These are phyloP conservation scores for Trialeurodes vaporariorum DNA, from an alignment of 1,140 invertebrate genomes.

Conservation along the genomic window DNA sequence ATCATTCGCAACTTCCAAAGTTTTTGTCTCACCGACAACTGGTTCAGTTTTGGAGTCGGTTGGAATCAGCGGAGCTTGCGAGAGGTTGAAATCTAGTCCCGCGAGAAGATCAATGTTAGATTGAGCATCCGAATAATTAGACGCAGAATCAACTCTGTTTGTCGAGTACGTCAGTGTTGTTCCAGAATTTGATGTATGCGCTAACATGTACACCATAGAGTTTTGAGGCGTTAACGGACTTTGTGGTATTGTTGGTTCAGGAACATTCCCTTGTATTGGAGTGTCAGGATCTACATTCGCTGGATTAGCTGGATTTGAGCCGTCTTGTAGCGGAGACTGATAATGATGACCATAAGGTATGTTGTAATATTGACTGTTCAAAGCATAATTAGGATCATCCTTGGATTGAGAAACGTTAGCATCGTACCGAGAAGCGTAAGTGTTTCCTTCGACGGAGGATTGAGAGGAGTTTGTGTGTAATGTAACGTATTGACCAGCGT, in stretches of 20 bases:
- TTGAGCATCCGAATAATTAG: slow-evolving; percentile 20
- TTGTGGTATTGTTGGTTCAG: slow-evolving; percentile 7
- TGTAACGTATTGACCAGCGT: slow-evolving; percentile 7
- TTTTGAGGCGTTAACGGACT: slow-evolving; percentile 16
- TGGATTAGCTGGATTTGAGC: not conserved
- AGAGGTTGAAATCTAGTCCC: slow-evolving; percentile 60
- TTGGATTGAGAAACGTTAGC: not conserved
- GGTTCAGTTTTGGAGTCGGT: slow-evolving; percentile 18
- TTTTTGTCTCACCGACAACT: not conserved
- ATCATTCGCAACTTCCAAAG: not conserved
- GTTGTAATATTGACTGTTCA: slow-evolving; percentile 21
- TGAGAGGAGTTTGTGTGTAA: slow-evolving; percentile 22
- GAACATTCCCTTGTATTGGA: no score
- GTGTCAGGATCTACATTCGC: not conserved
- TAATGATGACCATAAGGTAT: slow-evolving; percentile 20
- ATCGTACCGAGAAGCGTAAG: not conserved
- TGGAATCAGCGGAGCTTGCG: slow-evolving; percentile 52
- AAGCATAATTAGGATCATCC: slow-evolving; percentile 11
- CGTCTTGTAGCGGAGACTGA: not conserved
- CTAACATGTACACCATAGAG: slow-evolving; percentile 25
- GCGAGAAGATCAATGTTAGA: slow-evolving; percentile 62
- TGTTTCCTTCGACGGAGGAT: slow-evolving; percentile 15
- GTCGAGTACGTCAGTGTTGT: slow-evolving; percentile 15
- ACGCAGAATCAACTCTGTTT: slow-evolving; percentile 6
- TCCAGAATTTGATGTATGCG: slow-evolving; percentile 15